These are phyloP conservation scores for Oryctolagus cuniculus DNA, from an alignment of 2,113 vertebrate genomes.

Conservation along the genomic window mOryCun1.1 NC_091438.1:54907501-54908000, in stretches of 20 bases:
- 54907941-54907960: too few species aligned
- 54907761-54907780: fast-evolving
- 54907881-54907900: too few species aligned
- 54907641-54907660: not conserved
- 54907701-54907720: not conserved
- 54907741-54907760: not conserved
- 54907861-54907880: too few species aligned
- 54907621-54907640: not conserved
- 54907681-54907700: not conserved
- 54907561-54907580: not conserved
- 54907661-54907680: not conserved
- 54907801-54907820: not conserved
- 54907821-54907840: not conserved
- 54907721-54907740: not conserved
- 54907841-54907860: not conserved
- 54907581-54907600: not conserved
- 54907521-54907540: not conserved
- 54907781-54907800: too few species aligned
- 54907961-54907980: too few species aligned
- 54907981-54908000: too few species aligned
- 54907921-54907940: too few species aligned
- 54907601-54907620: not conserved
- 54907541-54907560: not conserved
- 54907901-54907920: too few species aligned
- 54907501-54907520: not conserved